Percentiles rank a stretch among this genome's conserved stretches.
phyloP scores from a whole-genome alignment of 30 jellyfish, hydroid and myxozoan species.

The Aurelia sp. region DNA sequence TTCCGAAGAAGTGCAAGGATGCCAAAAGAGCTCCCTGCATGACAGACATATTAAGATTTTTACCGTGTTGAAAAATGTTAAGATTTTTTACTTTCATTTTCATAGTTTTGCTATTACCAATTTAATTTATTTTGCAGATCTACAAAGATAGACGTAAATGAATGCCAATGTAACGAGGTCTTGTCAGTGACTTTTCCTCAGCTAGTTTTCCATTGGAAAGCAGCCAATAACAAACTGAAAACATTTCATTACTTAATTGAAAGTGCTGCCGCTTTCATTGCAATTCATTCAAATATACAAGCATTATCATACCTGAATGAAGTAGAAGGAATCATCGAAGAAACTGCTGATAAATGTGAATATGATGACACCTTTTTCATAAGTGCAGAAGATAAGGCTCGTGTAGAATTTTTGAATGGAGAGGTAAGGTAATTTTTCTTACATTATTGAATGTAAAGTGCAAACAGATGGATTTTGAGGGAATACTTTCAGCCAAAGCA shows the following conservation, averaged over 20 bases:
- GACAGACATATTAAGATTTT: no score
- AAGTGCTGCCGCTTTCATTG: constrained; percentile 83
- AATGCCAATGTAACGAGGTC: constrained; percentile 84
- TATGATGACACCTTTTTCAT: constrained; percentile 51
- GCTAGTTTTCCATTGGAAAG: constrained; percentile 79
- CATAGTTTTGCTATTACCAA: no score
- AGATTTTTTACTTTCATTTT: no score
- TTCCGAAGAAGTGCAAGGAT: no score
- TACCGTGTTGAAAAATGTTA: no score
- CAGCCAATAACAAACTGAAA: constrained; percentile 75
- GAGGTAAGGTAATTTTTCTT: constrained; percentile 58
- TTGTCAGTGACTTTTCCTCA: constrained; percentile 76
- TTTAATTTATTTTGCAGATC: constrained; percentile 6
- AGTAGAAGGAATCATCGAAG: constrained; percentile 52
- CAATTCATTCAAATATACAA: constrained; percentile 52
- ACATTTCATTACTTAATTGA: constrained; percentile 80
- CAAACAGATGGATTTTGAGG: no score
- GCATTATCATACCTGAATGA: constrained; percentile 75
- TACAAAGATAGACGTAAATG: constrained; percentile 46
- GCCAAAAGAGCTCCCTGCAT: no score
- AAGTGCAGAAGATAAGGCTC: constrained; percentile 82
- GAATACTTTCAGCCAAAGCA: no score
- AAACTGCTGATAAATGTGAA: constrained; percentile 23
- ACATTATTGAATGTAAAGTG: no score
- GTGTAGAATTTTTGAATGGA: constrained; percentile 76